Evolutionary conservation across 2,113 vertebrate species (phyloP).

Genomic region (Cynopterus brachyotis): DNA sequence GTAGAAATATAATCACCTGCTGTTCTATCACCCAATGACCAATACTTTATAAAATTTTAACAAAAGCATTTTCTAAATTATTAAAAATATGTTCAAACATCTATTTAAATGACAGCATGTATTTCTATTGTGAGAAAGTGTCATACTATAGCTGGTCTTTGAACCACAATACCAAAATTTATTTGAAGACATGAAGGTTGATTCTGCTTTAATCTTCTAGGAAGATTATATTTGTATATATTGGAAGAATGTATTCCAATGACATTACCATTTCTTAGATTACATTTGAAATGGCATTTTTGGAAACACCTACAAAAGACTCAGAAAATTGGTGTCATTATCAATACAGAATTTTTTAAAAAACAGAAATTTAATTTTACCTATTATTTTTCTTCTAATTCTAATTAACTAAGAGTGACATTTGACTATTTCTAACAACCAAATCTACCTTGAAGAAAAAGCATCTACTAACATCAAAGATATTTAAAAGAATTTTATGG

Average conservation of each 20-base stretch:
- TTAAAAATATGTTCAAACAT: not conserved
- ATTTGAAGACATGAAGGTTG: not conserved
- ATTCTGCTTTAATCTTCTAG: not conserved
- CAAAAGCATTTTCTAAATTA: not conserved
- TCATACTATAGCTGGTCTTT: not conserved
- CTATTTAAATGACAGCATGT: not conserved
- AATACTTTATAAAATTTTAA: not conserved
- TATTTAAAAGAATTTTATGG: not conserved
- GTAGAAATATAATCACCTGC: not conserved
- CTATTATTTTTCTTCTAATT: not conserved
- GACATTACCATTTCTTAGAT: not conserved
- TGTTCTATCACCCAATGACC: not conserved
- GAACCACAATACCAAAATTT: not conserved
- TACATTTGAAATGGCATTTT: not conserved
- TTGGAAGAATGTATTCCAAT: not conserved
- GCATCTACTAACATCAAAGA: not conserved
- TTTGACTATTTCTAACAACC: not conserved
- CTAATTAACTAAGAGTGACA: not conserved
- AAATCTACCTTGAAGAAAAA: constrained; percentile 18
- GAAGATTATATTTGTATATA: not conserved
- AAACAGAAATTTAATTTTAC: not conserved
- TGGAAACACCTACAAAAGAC: constrained; percentile 12
- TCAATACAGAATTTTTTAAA: not conserved
- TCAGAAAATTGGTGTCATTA: not conserved
- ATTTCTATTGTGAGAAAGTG: not conserved